phyloP scores from a whole-genome alignment of 2,888 invertebrate genomes.

The Euzophera pinguis region DNA sequence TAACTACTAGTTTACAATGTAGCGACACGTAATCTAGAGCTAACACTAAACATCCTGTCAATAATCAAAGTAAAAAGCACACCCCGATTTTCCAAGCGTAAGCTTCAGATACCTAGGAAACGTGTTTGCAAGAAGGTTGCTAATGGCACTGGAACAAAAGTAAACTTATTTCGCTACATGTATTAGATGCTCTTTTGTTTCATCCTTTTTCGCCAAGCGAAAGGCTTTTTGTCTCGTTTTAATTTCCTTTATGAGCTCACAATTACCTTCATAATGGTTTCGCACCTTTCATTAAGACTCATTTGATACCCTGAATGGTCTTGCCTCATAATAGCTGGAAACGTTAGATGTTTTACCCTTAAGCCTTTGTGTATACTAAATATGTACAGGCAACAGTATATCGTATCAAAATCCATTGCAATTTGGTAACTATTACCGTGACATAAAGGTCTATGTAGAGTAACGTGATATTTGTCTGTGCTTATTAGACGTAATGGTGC shows the following conservation, averaged over 20 bases:
- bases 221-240: slow-evolving; percentile 61
- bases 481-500: slow-evolving; percentile 24
- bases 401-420: neutral
- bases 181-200: slow-evolving; percentile 29
- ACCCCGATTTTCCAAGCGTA: too few species aligned
- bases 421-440: slow-evolving; percentile 5
- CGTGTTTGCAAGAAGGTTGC: too few species aligned
- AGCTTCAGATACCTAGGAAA: too few species aligned
- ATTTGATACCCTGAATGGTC: slow-evolving; percentile 65
- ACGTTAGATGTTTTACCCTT: slow-evolving; percentile 59
- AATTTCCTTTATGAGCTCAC: slow-evolving; percentile 72
- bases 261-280: slow-evolving; percentile 73
- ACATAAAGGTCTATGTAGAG: neutral
- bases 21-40: too few species aligned
- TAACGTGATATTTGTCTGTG: neutral
- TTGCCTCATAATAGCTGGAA: slow-evolving; percentile 61
- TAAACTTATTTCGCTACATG: neutral
- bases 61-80: too few species aligned
- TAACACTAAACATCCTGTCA: too few species aligned
- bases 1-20: too few species aligned
- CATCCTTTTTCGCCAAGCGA: slow-evolving; percentile 35
- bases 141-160: too few species aligned
- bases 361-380: slow-evolving; percentile 62
- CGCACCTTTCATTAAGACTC: slow-evolving; percentile 72
- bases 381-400: neutral